phyloP scores from a whole-genome alignment of 1,140 invertebrate species.

The Sycophila sp. region DNA sequence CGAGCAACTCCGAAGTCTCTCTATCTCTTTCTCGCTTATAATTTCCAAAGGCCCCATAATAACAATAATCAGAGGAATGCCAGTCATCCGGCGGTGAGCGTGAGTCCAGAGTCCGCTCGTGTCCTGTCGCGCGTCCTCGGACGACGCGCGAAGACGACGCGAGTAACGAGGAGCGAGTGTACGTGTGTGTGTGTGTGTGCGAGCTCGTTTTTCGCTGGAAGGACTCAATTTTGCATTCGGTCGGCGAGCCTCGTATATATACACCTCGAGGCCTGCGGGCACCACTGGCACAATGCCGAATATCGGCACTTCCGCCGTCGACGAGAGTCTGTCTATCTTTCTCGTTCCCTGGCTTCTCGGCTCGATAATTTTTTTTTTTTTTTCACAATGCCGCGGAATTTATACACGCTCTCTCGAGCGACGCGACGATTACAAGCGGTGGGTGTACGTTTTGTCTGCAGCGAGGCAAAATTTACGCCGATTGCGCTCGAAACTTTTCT shows the following conservation, averaged over 20 bases:
- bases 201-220: not conserved
- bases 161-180: not conserved
- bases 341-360: too few relatives aligned
- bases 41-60: conserved; percentile 32
- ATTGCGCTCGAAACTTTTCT: too few relatives aligned
- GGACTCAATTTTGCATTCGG: conserved; percentile 20
- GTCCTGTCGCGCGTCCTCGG: not conserved
- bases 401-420: too few relatives aligned
- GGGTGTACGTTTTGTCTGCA: too few relatives aligned
- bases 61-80: conserved; percentile 32
- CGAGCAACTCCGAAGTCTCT: not conserved
- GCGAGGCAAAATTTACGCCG: too few relatives aligned
- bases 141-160: not conserved
- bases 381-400: too few relatives aligned
- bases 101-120: not conserved
- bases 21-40: not conserved
- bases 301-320: not conserved
- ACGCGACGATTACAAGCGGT: too few relatives aligned
- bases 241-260: not conserved
- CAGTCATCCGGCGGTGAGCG: conserved; percentile 7
- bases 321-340: too few relatives aligned
- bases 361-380: not conserved
- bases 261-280: not conserved
- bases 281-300: not conserved
- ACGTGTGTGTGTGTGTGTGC: too few relatives aligned